Conservation (phyloP, 2,113 vertebrate species). For the Prunella fulvescens region DNA sequence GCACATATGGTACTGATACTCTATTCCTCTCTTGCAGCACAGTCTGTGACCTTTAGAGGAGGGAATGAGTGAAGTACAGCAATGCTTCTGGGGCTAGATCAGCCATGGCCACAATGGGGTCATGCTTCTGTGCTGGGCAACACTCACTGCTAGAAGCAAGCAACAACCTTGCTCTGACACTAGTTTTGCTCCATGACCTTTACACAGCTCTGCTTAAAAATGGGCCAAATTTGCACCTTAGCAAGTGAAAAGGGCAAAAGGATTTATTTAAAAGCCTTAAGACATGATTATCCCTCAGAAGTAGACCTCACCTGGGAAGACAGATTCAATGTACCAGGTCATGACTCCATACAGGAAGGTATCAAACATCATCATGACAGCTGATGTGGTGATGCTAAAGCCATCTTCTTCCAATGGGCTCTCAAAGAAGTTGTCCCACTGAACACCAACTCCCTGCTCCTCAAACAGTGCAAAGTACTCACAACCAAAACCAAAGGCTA, state of each 20-base stretch:
- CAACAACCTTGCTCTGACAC: not conserved
- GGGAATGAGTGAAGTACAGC: not conserved
- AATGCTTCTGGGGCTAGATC: not conserved
- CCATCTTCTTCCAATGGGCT: constrained; percentile 87
- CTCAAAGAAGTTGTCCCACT: constrained; percentile 90
- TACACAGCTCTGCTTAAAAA: not conserved
- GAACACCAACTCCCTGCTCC: constrained; percentile 93
- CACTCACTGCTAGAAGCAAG: not conserved
- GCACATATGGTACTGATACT: not conserved
- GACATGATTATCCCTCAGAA: not conserved
- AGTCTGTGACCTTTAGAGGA: not conserved
- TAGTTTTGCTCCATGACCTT: not conserved
- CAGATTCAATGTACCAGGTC: constrained; percentile 96
- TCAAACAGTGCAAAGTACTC: constrained; percentile 95
- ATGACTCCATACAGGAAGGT: constrained; percentile 89
- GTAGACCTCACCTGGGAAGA: constrained; percentile 87
- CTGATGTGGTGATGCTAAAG: constrained; percentile 87
- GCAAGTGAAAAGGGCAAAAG: not conserved
- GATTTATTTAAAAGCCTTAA: not conserved
- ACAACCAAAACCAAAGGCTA: constrained; percentile 95
- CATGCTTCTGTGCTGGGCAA: not conserved
- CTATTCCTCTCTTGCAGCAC: not conserved
- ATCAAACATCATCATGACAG: constrained; percentile 89
- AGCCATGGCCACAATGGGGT: not conserved
- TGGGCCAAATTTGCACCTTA: not conserved